phyloP scores from a whole-genome alignment of 2,113 vertebrate species.

The Hyla sarda region DNA sequence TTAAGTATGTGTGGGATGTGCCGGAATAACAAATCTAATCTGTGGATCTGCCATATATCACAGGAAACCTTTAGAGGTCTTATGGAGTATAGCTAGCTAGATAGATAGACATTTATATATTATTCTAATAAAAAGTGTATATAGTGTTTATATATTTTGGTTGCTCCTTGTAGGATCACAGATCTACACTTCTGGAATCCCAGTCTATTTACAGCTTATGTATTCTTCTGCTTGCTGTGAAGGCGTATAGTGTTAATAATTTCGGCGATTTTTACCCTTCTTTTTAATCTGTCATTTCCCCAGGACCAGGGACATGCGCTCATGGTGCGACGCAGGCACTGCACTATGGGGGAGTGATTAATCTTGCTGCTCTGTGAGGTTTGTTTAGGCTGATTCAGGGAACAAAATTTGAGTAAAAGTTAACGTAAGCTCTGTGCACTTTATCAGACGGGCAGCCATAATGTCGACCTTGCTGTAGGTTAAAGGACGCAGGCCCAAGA shows the following conservation, averaged over 20 bases:
- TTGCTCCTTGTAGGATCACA: neutral
- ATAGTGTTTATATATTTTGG: neutral
- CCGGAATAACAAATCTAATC: no score
- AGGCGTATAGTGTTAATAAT: constrained; percentile 46
- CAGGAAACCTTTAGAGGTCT: no score
- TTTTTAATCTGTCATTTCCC: neutral
- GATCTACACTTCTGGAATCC: constrained; percentile 13
- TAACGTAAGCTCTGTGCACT: constrained; percentile 41
- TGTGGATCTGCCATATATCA: no score
- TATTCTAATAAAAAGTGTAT: no score
- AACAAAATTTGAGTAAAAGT: constrained; percentile 62
- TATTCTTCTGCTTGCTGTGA: constrained; percentile 15
- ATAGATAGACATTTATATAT: no score
- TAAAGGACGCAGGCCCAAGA: constrained; percentile 79
- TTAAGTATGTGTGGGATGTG: no score
- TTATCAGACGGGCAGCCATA: constrained; percentile 71
- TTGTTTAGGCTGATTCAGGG: constrained; percentile 63
- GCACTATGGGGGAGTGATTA: constrained; percentile 61
- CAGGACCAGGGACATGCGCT: neutral
- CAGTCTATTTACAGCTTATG: neutral
- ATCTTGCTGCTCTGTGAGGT: constrained; percentile 59
- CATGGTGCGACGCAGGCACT: constrained; percentile 23
- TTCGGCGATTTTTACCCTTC: neutral
- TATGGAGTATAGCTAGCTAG: no score
- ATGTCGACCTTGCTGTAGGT: constrained; percentile 80